Base-by-base conservation (phyloP, 2,888 invertebrate species). In the Drosophila fungiperda region DNA sequence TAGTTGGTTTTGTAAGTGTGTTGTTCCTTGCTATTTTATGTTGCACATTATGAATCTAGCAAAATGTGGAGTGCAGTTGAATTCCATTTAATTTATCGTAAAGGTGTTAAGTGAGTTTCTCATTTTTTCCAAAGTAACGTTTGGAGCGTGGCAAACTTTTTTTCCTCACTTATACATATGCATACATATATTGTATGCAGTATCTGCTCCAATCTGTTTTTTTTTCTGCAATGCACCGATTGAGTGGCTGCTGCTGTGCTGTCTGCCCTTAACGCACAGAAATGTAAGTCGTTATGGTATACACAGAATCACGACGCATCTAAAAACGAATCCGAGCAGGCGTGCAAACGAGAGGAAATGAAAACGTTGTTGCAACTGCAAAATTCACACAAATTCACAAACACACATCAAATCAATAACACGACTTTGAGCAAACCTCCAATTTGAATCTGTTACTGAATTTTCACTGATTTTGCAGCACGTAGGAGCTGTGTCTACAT, bases 381-480 rank as follows among this genome's bases (percentile, higher is more conserved):
- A 76, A 84, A 68, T 64, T 74, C 26, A 71, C 61, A 62, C 32
- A 32, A 29, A 38, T 20, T 52, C 58, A 72, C 66, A n/a, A 45
- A 33, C 36, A 52, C 48, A 68, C 70, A 60, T 64, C 57, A 72
- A 89, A 89, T 89, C 84, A 85, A 85, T 89, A 83, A 67, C 63
- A 67, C 59, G 62, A 74, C 32, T 64, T 79, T 64, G 67, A 49
- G 57, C 62, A 57, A 48, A 64, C 54, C 60, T 33, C 73, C 82
- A 78, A 79, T 81, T 73, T 78, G 85, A 87, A 85, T 87, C 85
- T 85, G 86, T 85, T 82, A 68, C 65, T 76, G 83, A 76, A 85
- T 82, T 85, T 72, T 75, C 67, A 61, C 59, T 65, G 78, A 69
- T 82, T 70, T 74, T 53, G 55, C 58, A 73, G 76, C 68, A 68